Base-by-base conservation (phyloP, 2,888 invertebrate genomes). In the Tetragnatha montana region DNA sequence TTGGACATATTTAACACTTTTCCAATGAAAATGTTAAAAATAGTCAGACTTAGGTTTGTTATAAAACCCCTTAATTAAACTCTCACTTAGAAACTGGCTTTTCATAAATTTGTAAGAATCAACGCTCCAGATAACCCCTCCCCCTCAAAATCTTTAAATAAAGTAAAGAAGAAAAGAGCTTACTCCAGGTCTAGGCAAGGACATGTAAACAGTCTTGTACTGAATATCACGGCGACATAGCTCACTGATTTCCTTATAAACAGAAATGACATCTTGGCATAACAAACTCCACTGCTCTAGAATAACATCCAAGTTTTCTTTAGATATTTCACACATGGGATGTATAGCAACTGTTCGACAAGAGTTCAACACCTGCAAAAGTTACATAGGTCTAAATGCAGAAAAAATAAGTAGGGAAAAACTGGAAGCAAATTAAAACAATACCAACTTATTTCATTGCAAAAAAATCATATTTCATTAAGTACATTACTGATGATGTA, bases 201-300 rank as follows among this genome's bases (percentile, higher is more conserved):
- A 98, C 96, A 98, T 96, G 94, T 98, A 98, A 89, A 96, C 96
- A 93, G 96, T 96, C 92, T 96, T 96, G 93, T 96, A 95, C 95
- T 85, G 95, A 94, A 92, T 94, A 94, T 93, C 96, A 95, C 92
- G 97, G 95, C 92, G 96, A 94, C 94, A 98, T 96, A 93, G 97
- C 91, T 95, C 95, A 91, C 94, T 95, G 81, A 98, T 96, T 93
- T 98, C 98, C 93, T 97, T 96, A 69, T 98, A 97, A 91, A 98
- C 95, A 47, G 96, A 95, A 83, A 97, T 96, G n/a, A 98, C 96
- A 93, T 99, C 98, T 35, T 96, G 96, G 92, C 98, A 96, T 91
- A 98, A 95, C 95, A 97, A 97, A 93, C 98, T 97, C 97, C 98
- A 98, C 97, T 98, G 97, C 93, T 98, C 97, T 51, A 97, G 95